A percentile compares a stretch with the other conserved stretches of the same genome.
phyloP scores from a whole-genome alignment of 2,113 vertebrate genomes.

The Corydoras maculifer region DNA sequence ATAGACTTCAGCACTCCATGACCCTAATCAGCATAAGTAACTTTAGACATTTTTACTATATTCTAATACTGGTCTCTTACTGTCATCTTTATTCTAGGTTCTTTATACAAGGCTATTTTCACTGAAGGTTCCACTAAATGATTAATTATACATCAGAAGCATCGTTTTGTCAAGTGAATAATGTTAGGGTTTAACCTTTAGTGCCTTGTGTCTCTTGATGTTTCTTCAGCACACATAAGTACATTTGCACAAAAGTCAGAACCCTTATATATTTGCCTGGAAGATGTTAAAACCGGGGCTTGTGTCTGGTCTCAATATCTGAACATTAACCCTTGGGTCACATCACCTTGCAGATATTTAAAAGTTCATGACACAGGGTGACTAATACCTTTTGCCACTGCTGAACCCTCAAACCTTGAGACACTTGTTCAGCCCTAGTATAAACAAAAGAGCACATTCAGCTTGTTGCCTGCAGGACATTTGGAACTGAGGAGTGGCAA shows the following conservation, averaged over 20 bases:
- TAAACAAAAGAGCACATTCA: constrained; percentile 61
- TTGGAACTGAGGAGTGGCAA: constrained; percentile 45
- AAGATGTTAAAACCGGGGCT: constrained; percentile 50
- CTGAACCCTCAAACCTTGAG: constrained; percentile 52
- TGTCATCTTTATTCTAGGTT: too few species aligned
- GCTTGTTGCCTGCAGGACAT: constrained; percentile 53
- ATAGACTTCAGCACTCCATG: too few species aligned
- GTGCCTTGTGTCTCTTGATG: too few species aligned
- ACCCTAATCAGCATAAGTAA: too few species aligned
- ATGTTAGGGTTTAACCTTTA: too few species aligned
- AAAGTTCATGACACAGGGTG: constrained; percentile 58
- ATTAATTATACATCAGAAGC: too few species aligned
- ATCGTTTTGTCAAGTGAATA: too few species aligned
- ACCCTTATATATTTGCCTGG: constrained; percentile 7
- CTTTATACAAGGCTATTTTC: too few species aligned
- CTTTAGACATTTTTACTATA: too few species aligned
- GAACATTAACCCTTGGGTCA: constrained; percentile 56
- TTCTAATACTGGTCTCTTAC: too few species aligned
- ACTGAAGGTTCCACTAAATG: too few species aligned
- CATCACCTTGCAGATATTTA: constrained; percentile 63
- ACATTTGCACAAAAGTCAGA: constrained; percentile 24
- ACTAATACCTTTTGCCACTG: constrained; percentile 53
- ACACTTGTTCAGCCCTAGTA: constrained; percentile 58
- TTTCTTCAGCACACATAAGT: too few species aligned
- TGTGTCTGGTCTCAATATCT: constrained; percentile 56